Conservation (phyloP, 2,888 invertebrate genomes). For the Prenolepis imparis region DNA sequence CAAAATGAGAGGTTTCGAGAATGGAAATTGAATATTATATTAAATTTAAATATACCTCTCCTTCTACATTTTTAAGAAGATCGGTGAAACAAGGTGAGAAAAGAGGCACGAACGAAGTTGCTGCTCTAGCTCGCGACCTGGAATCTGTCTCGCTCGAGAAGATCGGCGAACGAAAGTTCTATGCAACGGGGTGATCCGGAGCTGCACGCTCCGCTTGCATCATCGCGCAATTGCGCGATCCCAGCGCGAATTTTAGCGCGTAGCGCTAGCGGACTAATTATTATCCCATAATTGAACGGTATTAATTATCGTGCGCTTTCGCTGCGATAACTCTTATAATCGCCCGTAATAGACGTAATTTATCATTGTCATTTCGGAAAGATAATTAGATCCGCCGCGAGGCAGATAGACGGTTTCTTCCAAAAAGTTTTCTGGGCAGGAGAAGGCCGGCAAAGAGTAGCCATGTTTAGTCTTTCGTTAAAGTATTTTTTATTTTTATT, state of each 20-base stretch:
- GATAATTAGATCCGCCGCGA: slow-evolving; percentile 64
- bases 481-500: not conserved
- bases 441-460: not conserved
- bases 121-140: not conserved
- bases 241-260: slow-evolving; percentile 63
- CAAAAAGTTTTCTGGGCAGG: not conserved
- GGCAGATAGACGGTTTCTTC: slow-evolving; percentile 56
- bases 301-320: slow-evolving; percentile 73
- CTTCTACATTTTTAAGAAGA: not conserved
- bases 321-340: slow-evolving; percentile 72
- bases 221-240: slow-evolving; percentile 47
- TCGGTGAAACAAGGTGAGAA: not conserved
- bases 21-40: not conserved
- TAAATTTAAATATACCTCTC: not conserved
- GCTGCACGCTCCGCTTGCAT: slow-evolving; percentile 53
- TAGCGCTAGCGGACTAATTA: slow-evolving; percentile 62
- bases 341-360: slow-evolving; percentile 63
- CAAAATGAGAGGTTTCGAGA: not conserved
- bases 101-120: not conserved
- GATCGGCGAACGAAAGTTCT: slow-evolving; percentile 41
- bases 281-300: slow-evolving; percentile 69
- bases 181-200: slow-evolving; percentile 1
- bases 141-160: slow-evolving; percentile 19
- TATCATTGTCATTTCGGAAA: slow-evolving; percentile 68
- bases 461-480: not conserved